Evolutionary conservation across 1,140 invertebrate species (phyloP), one percentile per base, ranked within the genome.

Genomic region (Mylabris phalerata): DNA sequence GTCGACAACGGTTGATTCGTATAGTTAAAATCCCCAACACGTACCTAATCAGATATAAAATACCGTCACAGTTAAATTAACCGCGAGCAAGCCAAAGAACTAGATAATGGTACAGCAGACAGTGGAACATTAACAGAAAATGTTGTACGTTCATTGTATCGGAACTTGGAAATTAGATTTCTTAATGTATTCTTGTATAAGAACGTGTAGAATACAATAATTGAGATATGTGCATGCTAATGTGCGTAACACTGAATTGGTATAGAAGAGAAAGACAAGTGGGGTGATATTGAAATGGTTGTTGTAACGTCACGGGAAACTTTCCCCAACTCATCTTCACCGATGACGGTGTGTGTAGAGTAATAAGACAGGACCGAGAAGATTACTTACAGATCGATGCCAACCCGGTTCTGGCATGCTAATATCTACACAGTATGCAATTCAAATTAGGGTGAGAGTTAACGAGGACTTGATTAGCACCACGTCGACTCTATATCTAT

Each of bases 391-490:
- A 64, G 65, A 64, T 67, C 65, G 65, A 67, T 67, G 62, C 50
- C 48, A 55, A 49, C 55, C 57, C 46, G 52, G 52, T 58, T 59
- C 57, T 60, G 55, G 63, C 60, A 67, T 67, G 65, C 65, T 67
- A 67, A 67, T 67, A 64, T 63, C 59, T 50, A 63, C 32, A 32
- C 59, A 63, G 66, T 65, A 67, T 67, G 66, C 63, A 65, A 67
- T 67, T 67, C 66, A 67, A 67, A 67, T 67, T 67, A 67, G 57
- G 41, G 45, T 43, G 48, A 52, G 63, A 67, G 63, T 63, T 67
- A 67, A 67, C 66, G 66, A 67, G 66, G 55, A 65, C 63, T 65
- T 67, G 66, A 67, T 67, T 67, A 67, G 63, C 63, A 19, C 19
- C 19, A 67, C 66, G 58, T 63, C 65, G 58, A 61, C 58, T 64